Evolutionary conservation across 2,113 vertebrate genomes (phyloP).

Genomic region (Tauraco erythrolophus): DNA sequence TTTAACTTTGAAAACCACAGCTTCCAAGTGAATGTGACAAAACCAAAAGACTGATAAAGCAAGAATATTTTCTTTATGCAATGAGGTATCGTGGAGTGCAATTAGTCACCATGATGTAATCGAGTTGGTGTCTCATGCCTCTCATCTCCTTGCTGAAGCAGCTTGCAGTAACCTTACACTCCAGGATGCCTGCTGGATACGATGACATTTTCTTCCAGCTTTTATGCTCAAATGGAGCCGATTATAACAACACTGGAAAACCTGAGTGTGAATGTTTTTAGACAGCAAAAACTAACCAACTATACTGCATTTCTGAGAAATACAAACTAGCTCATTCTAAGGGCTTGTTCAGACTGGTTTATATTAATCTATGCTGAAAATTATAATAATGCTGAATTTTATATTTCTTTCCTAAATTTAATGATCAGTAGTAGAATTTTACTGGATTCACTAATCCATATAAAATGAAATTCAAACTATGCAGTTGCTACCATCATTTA

Average conservation of each 20-base stretch:
- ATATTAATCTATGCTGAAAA: background rate
- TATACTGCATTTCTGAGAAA: background rate
- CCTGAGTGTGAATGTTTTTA: background rate
- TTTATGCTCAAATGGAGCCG: background rate
- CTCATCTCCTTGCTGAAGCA: background rate
- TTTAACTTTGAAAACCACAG: background rate
- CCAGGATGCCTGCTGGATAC: background rate
- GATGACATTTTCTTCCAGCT: background rate
- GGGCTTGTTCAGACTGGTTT: background rate
- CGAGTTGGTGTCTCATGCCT: background rate
- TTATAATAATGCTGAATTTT: background rate
- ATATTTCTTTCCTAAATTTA: background rate
- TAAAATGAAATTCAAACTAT: background rate
- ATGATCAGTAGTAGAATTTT: background rate
- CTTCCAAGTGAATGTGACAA: background rate
- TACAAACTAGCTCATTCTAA: background rate
- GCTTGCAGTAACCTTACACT: background rate
- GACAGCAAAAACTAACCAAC: background rate
- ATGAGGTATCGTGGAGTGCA: background rate
- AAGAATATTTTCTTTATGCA: background rate
- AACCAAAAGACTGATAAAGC: constrained; percentile 8
- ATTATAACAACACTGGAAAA: background rate
- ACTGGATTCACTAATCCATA: background rate
- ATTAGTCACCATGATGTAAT: constrained; percentile 5
- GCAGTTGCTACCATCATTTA: background rate